Conservation (phyloP, 2,113 vertebrate species). For the Trematocara zebra region DNA sequence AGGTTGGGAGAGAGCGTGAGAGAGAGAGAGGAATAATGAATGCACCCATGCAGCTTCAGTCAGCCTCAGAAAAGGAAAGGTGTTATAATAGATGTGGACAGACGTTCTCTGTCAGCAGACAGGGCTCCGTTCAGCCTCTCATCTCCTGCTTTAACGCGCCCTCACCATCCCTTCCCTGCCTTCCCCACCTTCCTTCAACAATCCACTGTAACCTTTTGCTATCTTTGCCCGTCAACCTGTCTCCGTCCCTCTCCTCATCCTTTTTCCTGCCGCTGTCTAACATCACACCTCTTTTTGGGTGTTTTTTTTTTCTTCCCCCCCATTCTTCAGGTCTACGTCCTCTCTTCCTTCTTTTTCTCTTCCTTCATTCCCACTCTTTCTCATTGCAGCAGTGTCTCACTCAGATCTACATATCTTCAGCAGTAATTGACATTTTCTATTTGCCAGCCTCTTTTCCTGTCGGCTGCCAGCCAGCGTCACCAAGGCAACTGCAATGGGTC, state of each 20-base stretch:
- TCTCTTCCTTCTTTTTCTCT: neutral
- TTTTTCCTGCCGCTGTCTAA: neutral
- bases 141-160: conserved; percentile 45
- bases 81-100: conserved; percentile 45
- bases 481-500: conserved; percentile 78
- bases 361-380: neutral
- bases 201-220: conserved; percentile 27
- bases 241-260: neutral
- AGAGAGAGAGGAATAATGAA: conserved; percentile 46
- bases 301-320: neutral
- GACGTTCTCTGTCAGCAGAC: conserved; percentile 54
- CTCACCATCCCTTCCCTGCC: neutral
- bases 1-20: neutral
- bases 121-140: conserved; percentile 49
- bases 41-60: conserved; percentile 7
- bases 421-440: conserved; percentile 89
- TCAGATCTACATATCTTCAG: conserved; percentile 75
- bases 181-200: neutral
- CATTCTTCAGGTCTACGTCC: neutral
- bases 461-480: conserved; percentile 76
- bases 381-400: conserved; percentile 41
- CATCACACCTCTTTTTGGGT: conserved; percentile 3
- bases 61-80: conserved; percentile 42
- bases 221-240: conserved; percentile 6
- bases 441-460: conserved; percentile 77